These are phyloP conservation scores for Synchiropus splendidus DNA, from an alignment of 2,113 vertebrate species.

Conservation along the genomic window DNA sequence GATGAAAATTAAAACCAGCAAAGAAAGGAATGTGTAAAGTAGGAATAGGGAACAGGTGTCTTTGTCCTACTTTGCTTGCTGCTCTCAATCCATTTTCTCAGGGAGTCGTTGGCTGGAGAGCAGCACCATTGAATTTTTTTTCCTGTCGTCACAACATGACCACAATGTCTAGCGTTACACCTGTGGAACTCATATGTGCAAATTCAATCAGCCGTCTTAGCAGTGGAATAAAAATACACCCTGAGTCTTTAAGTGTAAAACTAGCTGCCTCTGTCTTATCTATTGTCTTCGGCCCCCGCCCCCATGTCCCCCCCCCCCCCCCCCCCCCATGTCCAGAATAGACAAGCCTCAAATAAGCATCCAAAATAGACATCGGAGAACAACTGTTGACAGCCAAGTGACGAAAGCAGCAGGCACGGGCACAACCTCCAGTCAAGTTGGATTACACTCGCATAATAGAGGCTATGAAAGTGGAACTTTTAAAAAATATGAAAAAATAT, in stretches of 20 bases:
- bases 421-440: conserved; percentile 75
- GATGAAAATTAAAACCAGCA: conserved; percentile 32
- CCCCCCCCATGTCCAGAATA: conserved; percentile 61
- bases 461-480: conserved; percentile 41
- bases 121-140: conserved; percentile 40
- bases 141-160: conserved; percentile 47
- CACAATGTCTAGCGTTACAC: conserved; percentile 51
- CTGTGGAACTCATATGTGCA: conserved; percentile 25
- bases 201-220: conserved; percentile 42
- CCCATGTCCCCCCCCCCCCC: conserved; percentile 6
- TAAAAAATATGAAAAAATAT: too few relatives aligned
- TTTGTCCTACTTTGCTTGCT: conserved; percentile 48
- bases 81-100: conserved; percentile 41
- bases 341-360: conserved; percentile 71
- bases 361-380: conserved; percentile 80
- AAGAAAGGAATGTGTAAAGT: conserved; percentile 26
- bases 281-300: conserved; percentile 59
- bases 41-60: conserved; percentile 63
- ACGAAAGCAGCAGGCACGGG: conserved; percentile 75
- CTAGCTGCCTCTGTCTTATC: conserved; percentile 49
- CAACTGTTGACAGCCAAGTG: conserved; percentile 82
- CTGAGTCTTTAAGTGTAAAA: conserved; percentile 48
- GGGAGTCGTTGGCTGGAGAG: conserved; percentile 21
- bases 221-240: conserved; percentile 56
- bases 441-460: conserved; percentile 86